Evolutionary conservation across 2,113 vertebrate genomes (phyloP), one percentile per base, ranked within the genome.

Genomic region (Pipra filicauda): DNA sequence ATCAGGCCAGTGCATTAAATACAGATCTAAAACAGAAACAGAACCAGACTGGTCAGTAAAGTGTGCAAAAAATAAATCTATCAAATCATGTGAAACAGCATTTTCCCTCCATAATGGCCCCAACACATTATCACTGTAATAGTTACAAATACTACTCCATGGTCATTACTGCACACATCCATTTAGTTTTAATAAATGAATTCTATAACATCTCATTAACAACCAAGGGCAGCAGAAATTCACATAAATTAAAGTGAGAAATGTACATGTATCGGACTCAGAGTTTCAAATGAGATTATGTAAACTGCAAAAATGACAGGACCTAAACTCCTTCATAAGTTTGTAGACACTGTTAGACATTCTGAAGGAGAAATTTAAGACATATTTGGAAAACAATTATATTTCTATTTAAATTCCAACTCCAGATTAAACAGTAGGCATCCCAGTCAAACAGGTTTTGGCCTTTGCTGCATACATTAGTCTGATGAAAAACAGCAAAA

Each of bases 1-100:
- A 91, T 94, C 97, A 48, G 98, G 98, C 97, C 98, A 98, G 86
- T 98, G 98, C 82, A 99, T 97, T 91, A 99, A 97, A 95, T 98
- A 98, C 93, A 99, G 96, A 97, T 98, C 98, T 99, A 93, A 94
- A 93, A 97, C 52, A 70, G 87, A 92, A 79, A 72, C 12, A 92
- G n/a, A 96, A 87, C 22, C 31, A 90, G 51, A 74, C 80, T 92
- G 58, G n/a, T 96, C 37, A 41, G 15, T 89, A 54, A 21, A 39
- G 24, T 74, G 41, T 76, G 39, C 49, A 58, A 85, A 51, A 37
- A 44, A 55, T 7, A 71, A 11, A 76, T 21, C 57, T 2, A 66
- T 24, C 46, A 72, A 61, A 90, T 35, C 46, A 65, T 5, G 15
- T 51, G 57, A 79, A n/a, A 66, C n/a, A 84, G 43, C 30, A 44